Conservation (phyloP, 2,797 vertebrate genomes). For the Sebastolobus altivelis region DNA sequence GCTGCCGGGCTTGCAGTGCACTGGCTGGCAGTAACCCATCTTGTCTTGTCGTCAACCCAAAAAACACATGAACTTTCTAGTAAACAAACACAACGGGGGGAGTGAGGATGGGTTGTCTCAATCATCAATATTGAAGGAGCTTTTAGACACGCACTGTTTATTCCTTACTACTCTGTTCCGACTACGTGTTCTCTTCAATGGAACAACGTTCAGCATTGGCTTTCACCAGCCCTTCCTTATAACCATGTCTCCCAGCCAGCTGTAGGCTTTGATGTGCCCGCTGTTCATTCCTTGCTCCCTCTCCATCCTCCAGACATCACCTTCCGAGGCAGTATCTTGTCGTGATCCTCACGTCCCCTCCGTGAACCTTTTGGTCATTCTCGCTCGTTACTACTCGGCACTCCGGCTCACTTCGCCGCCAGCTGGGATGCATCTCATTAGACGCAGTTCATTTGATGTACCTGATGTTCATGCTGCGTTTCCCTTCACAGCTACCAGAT, state of each 20-base stretch:
- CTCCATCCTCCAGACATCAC: conserved; percentile 38
- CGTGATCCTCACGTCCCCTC: conserved; percentile 27
- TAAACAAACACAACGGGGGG: no score
- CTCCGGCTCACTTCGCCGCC: conserved; percentile 17
- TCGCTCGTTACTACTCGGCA: conserved; percentile 31
- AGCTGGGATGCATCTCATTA: conserved; percentile 67
- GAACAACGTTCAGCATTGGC: background rate
- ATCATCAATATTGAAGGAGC: background rate
- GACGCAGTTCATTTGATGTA: conserved; percentile 58
- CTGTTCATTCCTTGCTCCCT: conserved; percentile 20
- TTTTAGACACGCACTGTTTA: background rate
- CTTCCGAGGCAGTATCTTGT: conserved; percentile 44
- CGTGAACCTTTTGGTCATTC: conserved; percentile 38
- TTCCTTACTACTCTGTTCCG: background rate
- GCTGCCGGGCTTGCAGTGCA: no score
- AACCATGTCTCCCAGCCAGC: conserved; percentile 7
- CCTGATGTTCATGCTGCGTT: conserved; percentile 58
- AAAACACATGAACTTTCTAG: no score
- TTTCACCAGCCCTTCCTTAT: background rate
- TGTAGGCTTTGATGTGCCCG: conserved; percentile 54
- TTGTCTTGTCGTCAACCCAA: no score
- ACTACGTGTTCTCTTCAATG: background rate
- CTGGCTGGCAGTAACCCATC: no score
- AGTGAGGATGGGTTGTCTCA: background rate
- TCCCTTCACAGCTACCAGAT: conserved; percentile 7